Conservation (phyloP, 2,113 vertebrate species). For the Helogale parvula region DNA sequence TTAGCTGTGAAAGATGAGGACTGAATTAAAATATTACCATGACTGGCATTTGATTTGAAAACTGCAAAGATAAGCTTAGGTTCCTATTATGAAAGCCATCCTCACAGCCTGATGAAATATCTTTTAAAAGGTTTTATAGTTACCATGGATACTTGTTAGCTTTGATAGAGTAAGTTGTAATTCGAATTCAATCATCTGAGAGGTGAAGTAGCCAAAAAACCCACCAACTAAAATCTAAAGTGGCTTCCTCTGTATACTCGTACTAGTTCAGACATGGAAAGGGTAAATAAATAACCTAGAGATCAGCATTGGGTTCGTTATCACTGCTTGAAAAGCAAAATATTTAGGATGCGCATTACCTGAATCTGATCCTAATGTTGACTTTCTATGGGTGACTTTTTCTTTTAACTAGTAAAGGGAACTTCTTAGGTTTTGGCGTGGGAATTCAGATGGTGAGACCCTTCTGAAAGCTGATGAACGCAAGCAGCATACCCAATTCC, state of each 20-base stretch:
- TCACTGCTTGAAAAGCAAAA: slow-evolving; percentile 66
- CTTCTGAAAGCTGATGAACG: slow-evolving; percentile 76
- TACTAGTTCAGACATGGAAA: slow-evolving; percentile 55
- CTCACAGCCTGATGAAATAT: slow-evolving; percentile 75
- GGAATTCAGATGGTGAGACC: slow-evolving; percentile 68
- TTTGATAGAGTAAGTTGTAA: slow-evolving; percentile 83
- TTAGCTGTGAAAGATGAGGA: slow-evolving; percentile 64
- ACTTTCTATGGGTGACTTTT: slow-evolving; percentile 53
- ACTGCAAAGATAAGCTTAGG: slow-evolving; percentile 78
- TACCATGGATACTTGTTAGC: slow-evolving; percentile 85
- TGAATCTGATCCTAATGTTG: slow-evolving; percentile 47
- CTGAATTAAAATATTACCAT: slow-evolving; percentile 76
- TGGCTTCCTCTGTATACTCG: slow-evolving; percentile 70
- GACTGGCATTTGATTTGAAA: slow-evolving; percentile 77
- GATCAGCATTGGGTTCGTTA: slow-evolving; percentile 55
- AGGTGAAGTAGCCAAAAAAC: slow-evolving; percentile 81
- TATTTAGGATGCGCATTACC: background rate
- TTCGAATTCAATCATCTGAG: slow-evolving; percentile 72
- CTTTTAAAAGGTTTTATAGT: slow-evolving; percentile 80
- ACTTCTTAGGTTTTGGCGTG: slow-evolving; percentile 51
- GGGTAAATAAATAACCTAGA: slow-evolving; percentile 62
- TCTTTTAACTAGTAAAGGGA: slow-evolving; percentile 37
- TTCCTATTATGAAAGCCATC: slow-evolving; percentile 75
- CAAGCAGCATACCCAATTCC: slow-evolving; percentile 63
- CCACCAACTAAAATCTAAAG: slow-evolving; percentile 72